Evolutionary conservation across 1,140 invertebrate genomes (phyloP), one percentile per base, ranked within the genome.

Genomic region (Proctacanthus coquilletti): DNA sequence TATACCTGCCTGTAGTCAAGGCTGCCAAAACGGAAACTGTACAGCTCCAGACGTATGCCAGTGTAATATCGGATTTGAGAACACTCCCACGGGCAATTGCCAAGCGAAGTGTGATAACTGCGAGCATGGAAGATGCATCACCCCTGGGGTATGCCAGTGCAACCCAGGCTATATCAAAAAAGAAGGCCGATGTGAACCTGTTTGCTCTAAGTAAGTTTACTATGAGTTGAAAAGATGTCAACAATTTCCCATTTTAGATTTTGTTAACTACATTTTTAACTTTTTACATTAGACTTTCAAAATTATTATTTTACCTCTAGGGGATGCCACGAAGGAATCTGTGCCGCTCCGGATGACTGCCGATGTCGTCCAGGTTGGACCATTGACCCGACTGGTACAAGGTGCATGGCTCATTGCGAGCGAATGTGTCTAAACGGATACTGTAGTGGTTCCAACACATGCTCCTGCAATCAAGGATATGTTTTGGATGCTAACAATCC

Each of bases 1-100:
- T 44, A 32, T 61, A 4, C 73, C 78, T 0, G 48, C 57, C 11
- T 82, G 78, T 43, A 56, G 53, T 1, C 57, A 61, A 4, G 62
- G 64, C 9, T 80, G 77, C 47, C 29, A 41, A 5, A 53, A 64
- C 31, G 71, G 70, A 4, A 66, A 59, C 21, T 80, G 77, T 42
- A 65, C 65, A 11, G 63, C 56, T 2, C 70, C 72, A 2, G 66
- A 73, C 41, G 52, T 48, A 3, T 77, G 73, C 36, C 44, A 42
- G 3, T 74, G 71, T 40, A 52, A 51, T 4, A 37, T 45, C 2
- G 68, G 69, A 5, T 71, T 59, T 42, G 47, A 47, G 8, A 41
- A 20, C 17, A 43, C 43, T 1, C 44, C 38, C 21, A 54, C 39
- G 38, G 50, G 62, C n/a, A 60, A 34, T 17, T 70, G 69, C 43